Base-by-base conservation (phyloP, 1,140 invertebrate genomes). In the Phymastichus coffea region DNA sequence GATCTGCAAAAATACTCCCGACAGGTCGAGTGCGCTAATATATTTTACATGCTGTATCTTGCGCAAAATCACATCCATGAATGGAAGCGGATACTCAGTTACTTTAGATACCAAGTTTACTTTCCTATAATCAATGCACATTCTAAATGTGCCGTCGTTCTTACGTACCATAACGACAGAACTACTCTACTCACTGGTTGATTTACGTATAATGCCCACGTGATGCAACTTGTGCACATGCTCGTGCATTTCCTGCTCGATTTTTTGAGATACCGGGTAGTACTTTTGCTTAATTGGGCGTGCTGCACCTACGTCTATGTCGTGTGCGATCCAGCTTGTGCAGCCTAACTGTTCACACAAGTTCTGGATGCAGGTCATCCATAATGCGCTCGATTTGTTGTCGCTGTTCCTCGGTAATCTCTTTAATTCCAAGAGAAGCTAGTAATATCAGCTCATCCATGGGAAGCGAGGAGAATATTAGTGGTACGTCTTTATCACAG, bases 161-260 rank as follows among this genome's bases (percentile, higher is more conserved):
- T 84, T 85, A 59, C 71, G 55, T 1, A 81, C 75, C 19, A 80
- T 28, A 0, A 81, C 70, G n/a, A n/a, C n/a, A n/a, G 68, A n/a
- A n/a, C 63, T 68, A 3, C 51, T 58, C n/a, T n/a, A n/a, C n/a
- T n/a, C n/a, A n/a, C n/a, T n/a, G 2, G 67, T 66, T 9, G 66
- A 67, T 44, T 66, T 51, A 14, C n/a, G n/a, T n/a, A 77, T 68
- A 2, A 78, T 57, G 8, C 63, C 66, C 10, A 43, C 20, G 12
- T 62, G 38, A 1, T 55, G 26, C 46, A 51, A 55, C 12, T 37
- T 14, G 9, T 55, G 28, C 0, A 49, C 49, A 15, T 63, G 56
- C 0, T 12, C 12, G 8, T 46, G 48, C 17, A 41, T 55, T 2
- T 20, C 33, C 19, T 38, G 20, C n/a, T 48, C 25, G 7, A n/a